Base-by-base conservation (phyloP, 2,113 vertebrate genomes). In the Saccopteryx leptura region DNA sequence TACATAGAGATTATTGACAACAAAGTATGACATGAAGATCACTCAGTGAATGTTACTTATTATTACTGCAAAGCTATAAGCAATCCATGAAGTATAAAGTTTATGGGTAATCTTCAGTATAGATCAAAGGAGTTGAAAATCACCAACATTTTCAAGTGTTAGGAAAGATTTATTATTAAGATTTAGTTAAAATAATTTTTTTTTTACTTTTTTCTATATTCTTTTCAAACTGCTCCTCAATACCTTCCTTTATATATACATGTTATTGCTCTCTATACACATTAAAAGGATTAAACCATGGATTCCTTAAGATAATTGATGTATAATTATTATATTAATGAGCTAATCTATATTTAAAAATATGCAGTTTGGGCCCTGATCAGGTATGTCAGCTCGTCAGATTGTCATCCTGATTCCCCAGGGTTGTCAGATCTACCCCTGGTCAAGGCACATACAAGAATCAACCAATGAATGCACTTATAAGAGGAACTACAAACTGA, bases 141-240 rank as follows among this genome's bases (percentile, higher is more conserved):
- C 10, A 65, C 3, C 26, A 33, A 85, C 1, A 52, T 82, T 76
- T 75, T 78, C 14, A 76, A 50, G 18, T 65, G 50, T 52, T n/a
- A 86, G 46, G 23, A 74, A 82, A 75, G 9, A 26, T 4, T 4
- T 75, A 74, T 15, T 76, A 46, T 31, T 56, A 28, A 11, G 18
- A 65, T 26, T 72, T 13, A 82, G 23, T 95, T 82, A 93, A 88
- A 63, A 63, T 69, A n/a, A 84, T 69, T 12, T 90, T 50, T 54
- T 18, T 21, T 68, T 2, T 18, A 86, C 60, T 58, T 75, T 91
- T 83, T 52, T 86, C 74, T 46, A 17, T 26, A 26, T 78, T 84
- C 3, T 21, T 3, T 79, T 21, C 2, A 0, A 74, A 39, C 0
- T 68, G 2, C 7, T 8, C 8, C 18, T 86, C 26, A 52, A 2